phyloP scores from a whole-genome alignment of 2,888 invertebrate genomes.

The Drosophila sordidula region DNA sequence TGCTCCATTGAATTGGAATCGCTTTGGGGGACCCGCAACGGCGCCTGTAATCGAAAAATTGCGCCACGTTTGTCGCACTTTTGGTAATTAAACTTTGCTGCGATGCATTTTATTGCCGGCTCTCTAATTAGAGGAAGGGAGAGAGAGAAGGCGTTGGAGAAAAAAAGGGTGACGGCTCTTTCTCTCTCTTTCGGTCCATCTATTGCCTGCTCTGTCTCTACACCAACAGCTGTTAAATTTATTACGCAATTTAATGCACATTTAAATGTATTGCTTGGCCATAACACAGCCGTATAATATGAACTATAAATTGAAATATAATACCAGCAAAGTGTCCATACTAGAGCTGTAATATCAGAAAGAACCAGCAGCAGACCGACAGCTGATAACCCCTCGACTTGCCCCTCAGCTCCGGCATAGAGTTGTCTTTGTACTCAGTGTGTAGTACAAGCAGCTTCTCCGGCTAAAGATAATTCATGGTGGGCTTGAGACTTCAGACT shows the following conservation, averaged over 20 bases:
- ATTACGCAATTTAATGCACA: constrained; percentile 75
- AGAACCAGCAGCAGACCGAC: not conserved
- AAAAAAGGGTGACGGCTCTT: not conserved
- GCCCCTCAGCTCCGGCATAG: constrained; percentile 2
- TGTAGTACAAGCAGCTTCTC: constrained; percentile 18
- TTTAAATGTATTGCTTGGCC: constrained; percentile 40
- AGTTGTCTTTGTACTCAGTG: constrained; percentile 13
- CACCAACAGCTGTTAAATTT: constrained; percentile 45
- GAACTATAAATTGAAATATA: constrained; percentile 50
- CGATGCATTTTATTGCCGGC: constrained; percentile 53
- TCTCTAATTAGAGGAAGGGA: constrained; percentile 58
- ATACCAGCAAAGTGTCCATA: constrained; percentile 8
- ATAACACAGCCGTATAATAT: constrained; percentile 24
- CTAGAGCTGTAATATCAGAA: constrained; percentile 16
- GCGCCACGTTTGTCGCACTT: constrained; percentile 58
- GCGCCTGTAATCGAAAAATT: constrained; percentile 67
- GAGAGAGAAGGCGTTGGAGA: too few species aligned
- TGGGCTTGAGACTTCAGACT: constrained; percentile 29
- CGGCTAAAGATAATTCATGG: constrained; percentile 32
- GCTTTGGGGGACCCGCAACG: constrained; percentile 32
- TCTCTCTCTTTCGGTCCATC: too few species aligned
- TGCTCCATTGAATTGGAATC: constrained; percentile 52
- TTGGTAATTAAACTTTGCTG: constrained; percentile 72
- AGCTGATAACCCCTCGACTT: constrained; percentile 52
- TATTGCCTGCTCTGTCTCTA: not conserved